Evolutionary conservation across 35 echinoderm and acorn worm genomes (phyloP), one percentile per base, ranked within the genome.

Genomic region (Heliocidaris tuberculata): DNA sequence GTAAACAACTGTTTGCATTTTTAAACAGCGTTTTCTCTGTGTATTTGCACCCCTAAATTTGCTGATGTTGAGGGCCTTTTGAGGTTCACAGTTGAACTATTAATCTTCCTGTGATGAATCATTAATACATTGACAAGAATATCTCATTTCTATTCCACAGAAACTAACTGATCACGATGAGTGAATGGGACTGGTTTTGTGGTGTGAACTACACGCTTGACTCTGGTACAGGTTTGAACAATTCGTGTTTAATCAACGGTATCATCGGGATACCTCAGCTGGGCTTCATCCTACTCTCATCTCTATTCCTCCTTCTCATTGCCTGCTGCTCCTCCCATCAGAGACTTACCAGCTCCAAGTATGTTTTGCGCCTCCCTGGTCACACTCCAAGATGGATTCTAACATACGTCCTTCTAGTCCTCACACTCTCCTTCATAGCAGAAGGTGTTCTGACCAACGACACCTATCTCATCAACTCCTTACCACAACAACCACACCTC

Each of bases 381-480:
- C 93, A 94, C 93, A 48, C 59, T 31, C 32, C 49, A 32, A 71
- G 93, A 94, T 94, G 93, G 93, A 13, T 94, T 47, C 60, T 94
- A 5, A 47, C 85, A 5, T 94, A 85, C 10, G 60, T 94, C 60
- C 48, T 35, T 27, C 24, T 35, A 7, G 48, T 94, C 61, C 32
- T 94, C 13, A 12, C 85, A 47, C 61, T 94, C 30, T 50, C 93
- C 93, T 71, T 32, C 35, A 31, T 96, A 48, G 96, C 87, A 35
- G 96, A 96, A 85, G 96, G 96, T 10, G 85, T 95, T 88, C 90
- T 96, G 7, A 95, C 96, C 13, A 92, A 96, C 56, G 71, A 49
- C 11, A 95, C 94, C 30, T 95, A 88, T 32, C 52, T 29, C 21
- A 61, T 48, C 27, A 50, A 59, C 32, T 65, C 91, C 56, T 70